Percentiles rank a stretch among this genome's conserved stretches.
phyloP scores from a whole-genome alignment of 2,888 invertebrate species.

The Phyto melanocephala region DNA sequence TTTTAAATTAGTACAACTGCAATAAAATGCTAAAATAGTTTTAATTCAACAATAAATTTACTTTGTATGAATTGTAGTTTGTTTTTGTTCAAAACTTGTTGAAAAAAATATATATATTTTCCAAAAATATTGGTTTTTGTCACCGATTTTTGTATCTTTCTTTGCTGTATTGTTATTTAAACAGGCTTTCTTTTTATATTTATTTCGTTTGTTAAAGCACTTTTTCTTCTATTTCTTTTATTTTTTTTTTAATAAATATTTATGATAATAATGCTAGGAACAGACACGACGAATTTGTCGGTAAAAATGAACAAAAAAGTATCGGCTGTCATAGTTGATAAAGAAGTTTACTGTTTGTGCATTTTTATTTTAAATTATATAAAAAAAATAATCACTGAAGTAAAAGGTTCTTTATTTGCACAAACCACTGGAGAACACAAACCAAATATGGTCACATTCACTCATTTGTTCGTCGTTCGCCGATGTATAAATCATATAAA shows the following conservation, averaged over 20 bases:
- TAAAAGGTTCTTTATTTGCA: too few relatives aligned
- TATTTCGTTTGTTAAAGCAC: constrained; percentile 57
- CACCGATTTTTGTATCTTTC: background rate
- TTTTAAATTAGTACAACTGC: background rate
- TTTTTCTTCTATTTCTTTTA: constrained; percentile 18
- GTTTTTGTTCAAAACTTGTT: constrained; percentile 26
- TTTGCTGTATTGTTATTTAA: constrained; percentile 12
- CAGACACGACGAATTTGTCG: too few relatives aligned
- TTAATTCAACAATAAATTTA: background rate
- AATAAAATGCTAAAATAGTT: constrained; percentile 11
- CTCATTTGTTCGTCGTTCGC: too few relatives aligned
- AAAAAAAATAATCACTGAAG: too few relatives aligned
- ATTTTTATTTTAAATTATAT: too few relatives aligned
- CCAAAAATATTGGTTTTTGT: constrained; percentile 47
- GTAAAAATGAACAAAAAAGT: too few relatives aligned
- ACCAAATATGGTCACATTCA: too few relatives aligned
- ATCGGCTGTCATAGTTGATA: too few relatives aligned
- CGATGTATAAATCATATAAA: too few relatives aligned
- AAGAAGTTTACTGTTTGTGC: too few relatives aligned
- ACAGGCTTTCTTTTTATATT: constrained; percentile 26
- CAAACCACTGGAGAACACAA: too few relatives aligned
- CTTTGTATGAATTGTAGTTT: background rate
- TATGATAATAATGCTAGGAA: too few relatives aligned
- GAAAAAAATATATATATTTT: constrained; percentile 45
- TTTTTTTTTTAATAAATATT: constrained; percentile 7